These are phyloP conservation scores for Fregata magnificens DNA, from an alignment of 2,113 vertebrate genomes.

Conservation along the genomic window DNA sequence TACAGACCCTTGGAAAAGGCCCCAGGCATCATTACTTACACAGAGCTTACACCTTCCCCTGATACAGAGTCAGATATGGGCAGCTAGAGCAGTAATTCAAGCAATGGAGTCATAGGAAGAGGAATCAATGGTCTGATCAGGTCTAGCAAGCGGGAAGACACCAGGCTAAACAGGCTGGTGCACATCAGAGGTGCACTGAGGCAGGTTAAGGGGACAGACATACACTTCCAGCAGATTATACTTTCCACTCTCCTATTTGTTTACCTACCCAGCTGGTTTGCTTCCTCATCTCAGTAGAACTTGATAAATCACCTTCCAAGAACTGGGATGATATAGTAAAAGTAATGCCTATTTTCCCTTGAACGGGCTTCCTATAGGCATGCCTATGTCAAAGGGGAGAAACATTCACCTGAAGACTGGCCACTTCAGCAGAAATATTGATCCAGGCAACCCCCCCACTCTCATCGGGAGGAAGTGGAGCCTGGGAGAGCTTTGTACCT, in stretches of 20 bases:
- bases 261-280: conserved; percentile 1
- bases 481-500: neutral
- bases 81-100: neutral
- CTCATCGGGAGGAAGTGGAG: neutral
- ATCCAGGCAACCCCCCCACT: neutral
- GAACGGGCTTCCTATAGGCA: conserved; percentile 62
- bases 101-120: neutral
- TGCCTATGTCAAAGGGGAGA: conserved; percentile 47
- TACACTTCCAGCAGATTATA: neutral
- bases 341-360: neutral
- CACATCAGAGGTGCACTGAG: neutral
- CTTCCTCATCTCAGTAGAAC: neutral
- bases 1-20: neutral
- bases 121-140: neutral
- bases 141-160: neutral
- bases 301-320: rapidly evolving
- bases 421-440: neutral
- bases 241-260: neutral
- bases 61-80: neutral
- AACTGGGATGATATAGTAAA: neutral
- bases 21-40: neutral
- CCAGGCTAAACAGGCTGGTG: neutral
- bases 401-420: neutral
- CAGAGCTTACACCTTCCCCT: neutral
- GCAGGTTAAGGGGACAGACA: neutral